phyloP scores from a whole-genome alignment of 2,797 vertebrate species.

The Pseudotriccus pelzelni region DNA sequence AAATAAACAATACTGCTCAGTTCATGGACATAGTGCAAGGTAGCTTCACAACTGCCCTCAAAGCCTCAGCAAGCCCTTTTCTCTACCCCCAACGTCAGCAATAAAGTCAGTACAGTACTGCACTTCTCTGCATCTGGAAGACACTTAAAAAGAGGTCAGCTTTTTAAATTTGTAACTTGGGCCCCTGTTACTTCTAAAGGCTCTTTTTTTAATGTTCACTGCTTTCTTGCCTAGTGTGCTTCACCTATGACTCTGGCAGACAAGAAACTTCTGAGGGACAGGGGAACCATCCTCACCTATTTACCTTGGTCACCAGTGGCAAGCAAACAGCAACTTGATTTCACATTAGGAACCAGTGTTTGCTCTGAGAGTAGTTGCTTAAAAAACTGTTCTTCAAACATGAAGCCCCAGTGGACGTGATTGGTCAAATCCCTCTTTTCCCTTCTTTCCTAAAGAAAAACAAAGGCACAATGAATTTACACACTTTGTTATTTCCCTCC shows the following conservation, averaged over 20 bases:
- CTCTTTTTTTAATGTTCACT: not conserved
- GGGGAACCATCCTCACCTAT: not conserved
- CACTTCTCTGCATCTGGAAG: not conserved
- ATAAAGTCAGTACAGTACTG: not conserved
- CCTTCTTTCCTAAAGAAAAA: not conserved
- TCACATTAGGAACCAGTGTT: not conserved
- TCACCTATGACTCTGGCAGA: not conserved
- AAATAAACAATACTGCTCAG: not conserved
- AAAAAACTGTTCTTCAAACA: not conserved
- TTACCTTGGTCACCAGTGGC: not conserved
- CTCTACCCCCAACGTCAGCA: not conserved
- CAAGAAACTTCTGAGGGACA: not conserved
- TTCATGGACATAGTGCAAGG: not conserved
- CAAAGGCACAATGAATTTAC: not conserved
- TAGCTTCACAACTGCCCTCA: not conserved
- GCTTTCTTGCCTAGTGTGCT: not conserved
- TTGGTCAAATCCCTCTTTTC: not conserved
- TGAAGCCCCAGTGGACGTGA: not conserved
- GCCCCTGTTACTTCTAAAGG: not conserved
- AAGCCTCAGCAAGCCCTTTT: not conserved
- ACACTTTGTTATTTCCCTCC: not conserved
- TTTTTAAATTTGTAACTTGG: not conserved
- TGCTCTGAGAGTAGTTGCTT: not conserved
- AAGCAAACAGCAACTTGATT: not conserved
- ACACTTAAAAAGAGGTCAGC: not conserved